Conservation (phyloP, 1,140 invertebrate genomes). For the Drosophila ogumai region DNA sequence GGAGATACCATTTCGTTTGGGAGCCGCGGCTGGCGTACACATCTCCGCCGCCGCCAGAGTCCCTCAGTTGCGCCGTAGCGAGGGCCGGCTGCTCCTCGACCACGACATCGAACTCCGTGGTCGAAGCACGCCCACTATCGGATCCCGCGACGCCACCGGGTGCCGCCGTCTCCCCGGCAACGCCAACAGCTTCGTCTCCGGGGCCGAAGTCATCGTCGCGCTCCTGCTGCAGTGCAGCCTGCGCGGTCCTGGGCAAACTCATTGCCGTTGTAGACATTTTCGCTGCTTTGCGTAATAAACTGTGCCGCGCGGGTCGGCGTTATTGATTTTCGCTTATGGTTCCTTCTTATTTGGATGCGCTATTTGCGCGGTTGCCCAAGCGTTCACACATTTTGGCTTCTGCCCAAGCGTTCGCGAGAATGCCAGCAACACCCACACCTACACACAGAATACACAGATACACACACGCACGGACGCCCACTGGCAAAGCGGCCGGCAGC, state of each 20-base stretch:
- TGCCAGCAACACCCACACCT: constrained; percentile 6
- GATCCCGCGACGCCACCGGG: constrained; percentile 7
- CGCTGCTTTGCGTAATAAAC: constrained; percentile 42
- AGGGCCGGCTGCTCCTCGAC: constrained; percentile 24
- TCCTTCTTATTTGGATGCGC: constrained; percentile 40
- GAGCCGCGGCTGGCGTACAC: constrained; percentile 50
- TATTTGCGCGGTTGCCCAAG: constrained; percentile 40
- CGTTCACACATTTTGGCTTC: constrained; percentile 48
- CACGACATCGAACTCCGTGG: constrained; percentile 63
- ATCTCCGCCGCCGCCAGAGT: constrained; percentile 1
- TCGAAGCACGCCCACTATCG: constrained; percentile 71
- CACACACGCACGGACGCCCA: constrained; percentile 21
- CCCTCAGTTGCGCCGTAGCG: constrained; percentile 25
- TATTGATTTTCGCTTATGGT: constrained; percentile 54
- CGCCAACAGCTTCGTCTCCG: constrained; percentile 7
- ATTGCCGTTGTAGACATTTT: constrained; percentile 66
- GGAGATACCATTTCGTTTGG: constrained; percentile 70
- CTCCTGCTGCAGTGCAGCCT: constrained; percentile 11
- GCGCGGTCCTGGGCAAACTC: constrained; percentile 35
- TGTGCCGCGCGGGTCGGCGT: constrained; percentile 14
- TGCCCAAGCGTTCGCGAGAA: constrained; percentile 39
- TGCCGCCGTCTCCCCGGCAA: not conserved
- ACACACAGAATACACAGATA: not conserved
- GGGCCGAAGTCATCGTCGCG: constrained; percentile 38
- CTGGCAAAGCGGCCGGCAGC: constrained; percentile 10